These are phyloP conservation scores for Scartelaos histophorus DNA, from an alignment of 2,113 vertebrate genomes.

Conservation along the genomic window DNA sequence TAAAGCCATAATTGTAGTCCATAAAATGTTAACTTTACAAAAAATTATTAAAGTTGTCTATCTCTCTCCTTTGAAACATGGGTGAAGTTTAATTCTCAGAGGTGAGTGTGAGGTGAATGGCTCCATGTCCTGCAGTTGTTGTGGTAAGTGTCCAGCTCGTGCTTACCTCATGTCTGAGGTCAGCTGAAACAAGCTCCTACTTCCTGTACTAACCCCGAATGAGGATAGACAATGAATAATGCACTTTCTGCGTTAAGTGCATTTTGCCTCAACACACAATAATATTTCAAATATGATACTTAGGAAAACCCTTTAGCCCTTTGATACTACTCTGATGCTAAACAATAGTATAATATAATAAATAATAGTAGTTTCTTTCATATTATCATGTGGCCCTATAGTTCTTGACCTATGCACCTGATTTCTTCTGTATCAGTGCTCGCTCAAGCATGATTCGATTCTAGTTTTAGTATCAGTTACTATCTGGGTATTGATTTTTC, in stretches of 20 bases:
- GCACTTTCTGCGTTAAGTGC: not conserved
- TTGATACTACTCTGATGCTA: not conserved
- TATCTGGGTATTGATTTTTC: too few species aligned
- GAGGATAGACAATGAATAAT: constrained; percentile 1
- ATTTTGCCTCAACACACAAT: too few species aligned
- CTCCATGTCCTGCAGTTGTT: not conserved
- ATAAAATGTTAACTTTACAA: not conserved
- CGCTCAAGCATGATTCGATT: too few species aligned
- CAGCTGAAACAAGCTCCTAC: not conserved
- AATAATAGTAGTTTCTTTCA: too few species aligned
- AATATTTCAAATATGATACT: not conserved
- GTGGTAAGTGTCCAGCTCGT: not conserved
- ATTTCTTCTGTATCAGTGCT: too few species aligned
- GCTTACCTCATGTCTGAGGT: not conserved
- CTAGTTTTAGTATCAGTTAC: too few species aligned
- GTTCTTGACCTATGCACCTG: too few species aligned
- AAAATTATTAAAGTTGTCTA: not conserved
- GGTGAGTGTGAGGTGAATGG: not conserved
- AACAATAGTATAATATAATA: too few species aligned
- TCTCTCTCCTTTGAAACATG: not conserved
- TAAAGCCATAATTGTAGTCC: not conserved
- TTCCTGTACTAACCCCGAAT: not conserved
- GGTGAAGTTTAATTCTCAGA: not conserved
- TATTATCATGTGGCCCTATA: too few species aligned
- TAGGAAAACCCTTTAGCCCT: too few species aligned